Evolutionary conservation across 1,140 invertebrate genomes (phyloP), one percentile per base, ranked within the genome.

Genomic region (Listronotus oregonensis): DNA sequence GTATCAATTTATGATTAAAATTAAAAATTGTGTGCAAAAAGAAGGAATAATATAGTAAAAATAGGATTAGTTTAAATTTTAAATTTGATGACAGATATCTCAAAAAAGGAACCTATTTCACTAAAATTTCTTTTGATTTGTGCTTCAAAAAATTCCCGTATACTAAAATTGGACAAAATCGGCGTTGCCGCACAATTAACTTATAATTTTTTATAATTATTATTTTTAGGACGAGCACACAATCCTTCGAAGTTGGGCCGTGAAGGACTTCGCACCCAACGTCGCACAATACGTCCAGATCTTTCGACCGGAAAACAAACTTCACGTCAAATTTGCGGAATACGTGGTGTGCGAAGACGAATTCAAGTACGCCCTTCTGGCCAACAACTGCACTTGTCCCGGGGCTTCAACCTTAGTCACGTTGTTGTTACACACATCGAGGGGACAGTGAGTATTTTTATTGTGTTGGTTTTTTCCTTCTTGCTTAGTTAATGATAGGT

Each of bases 231-330:
- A 99, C 77, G 94, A 98, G 78, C 96, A 98, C 78, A 98, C 96
- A 6, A 97, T 99, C 70, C 83, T 98, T 44, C 85, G 96, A 67
- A 97, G 96, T 11, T 99, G 96, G 96, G 96, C 97, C 6, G 94
- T 99, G 10, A 96, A 97, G 80, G 97, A 99, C 80, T 98, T 97
- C 80, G 95, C 96, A 0, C 96, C 96, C 18, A 89, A 87, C 72
- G 95, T 98, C 61, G 93, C 95, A 27, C 96, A 98, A 82, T 98
- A 98, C 81, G 95, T 99, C 49, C 97, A 99, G 82, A 96, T 99
- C 68, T 98, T 98, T 83, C 84, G 95, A 77, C 94, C 96, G 39
- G 96, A 99, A 81, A 98, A 98, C 78, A 99, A 98, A 79, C 85
- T 99, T 65, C 96, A 99, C 82, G 96, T 99, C 15, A 96, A 97